Evolutionary conservation across 2,113 vertebrate species (phyloP).

Genomic region (Symphodus melops): DNA sequence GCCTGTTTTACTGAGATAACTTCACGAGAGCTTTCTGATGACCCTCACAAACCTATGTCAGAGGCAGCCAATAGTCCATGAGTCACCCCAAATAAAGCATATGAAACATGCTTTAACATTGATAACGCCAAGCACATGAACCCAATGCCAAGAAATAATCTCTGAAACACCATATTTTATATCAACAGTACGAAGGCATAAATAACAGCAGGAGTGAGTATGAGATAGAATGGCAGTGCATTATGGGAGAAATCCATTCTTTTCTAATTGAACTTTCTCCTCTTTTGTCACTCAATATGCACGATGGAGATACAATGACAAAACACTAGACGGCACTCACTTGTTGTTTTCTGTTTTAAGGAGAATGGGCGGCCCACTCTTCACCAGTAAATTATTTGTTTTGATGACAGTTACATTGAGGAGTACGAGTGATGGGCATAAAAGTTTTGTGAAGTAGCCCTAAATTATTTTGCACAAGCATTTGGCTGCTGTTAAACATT

Average conservation of each 20-base stretch:
- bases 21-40: neutral
- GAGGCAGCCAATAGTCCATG: slow-evolving; percentile 19
- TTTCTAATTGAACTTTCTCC: slow-evolving; percentile 48
- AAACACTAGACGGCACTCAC: slow-evolving; percentile 32
- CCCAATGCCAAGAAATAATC: slow-evolving; percentile 46
- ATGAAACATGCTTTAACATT: slow-evolving; percentile 15
- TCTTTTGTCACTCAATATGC: slow-evolving; percentile 47
- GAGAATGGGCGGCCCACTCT: slow-evolving; percentile 7
- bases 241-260: slow-evolving; percentile 53
- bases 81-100: slow-evolving; percentile 21
- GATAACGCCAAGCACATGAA: slow-evolving; percentile 29
- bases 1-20: slow-evolving; percentile 8
- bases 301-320: slow-evolving; percentile 18
- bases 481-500: slow-evolving; percentile 16
- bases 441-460: slow-evolving; percentile 6
- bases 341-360: slow-evolving; percentile 29
- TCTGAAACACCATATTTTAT: slow-evolving; percentile 42
- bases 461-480: slow-evolving; percentile 22
- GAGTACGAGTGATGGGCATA: neutral
- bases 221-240: slow-evolving; percentile 36
- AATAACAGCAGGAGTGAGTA: slow-evolving; percentile 45
- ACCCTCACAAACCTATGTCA: slow-evolving; percentile 1
- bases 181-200: slow-evolving; percentile 19
- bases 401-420: slow-evolving; percentile 17
- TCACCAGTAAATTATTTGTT: slow-evolving; percentile 37